A percentile compares a stretch with the other conserved stretches of the same genome.
These are phyloP conservation scores for Lydus trimaculatus DNA, from an alignment of 2,888 invertebrate genomes.

Conservation along the genomic window DNA sequence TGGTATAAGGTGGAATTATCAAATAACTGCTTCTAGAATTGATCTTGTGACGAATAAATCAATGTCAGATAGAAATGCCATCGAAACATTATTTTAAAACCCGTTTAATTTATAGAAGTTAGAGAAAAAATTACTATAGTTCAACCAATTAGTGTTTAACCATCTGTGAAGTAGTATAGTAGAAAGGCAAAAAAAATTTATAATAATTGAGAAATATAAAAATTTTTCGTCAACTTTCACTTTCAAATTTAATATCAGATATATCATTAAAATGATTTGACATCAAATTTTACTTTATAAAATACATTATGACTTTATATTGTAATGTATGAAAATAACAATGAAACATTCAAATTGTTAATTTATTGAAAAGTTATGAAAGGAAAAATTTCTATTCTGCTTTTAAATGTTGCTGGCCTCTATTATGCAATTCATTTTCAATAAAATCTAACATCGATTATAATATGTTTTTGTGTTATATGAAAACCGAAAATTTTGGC, in stretches of 20 bases:
- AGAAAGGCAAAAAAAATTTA: not conserved
- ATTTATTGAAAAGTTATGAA: not conserved
- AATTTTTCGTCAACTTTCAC: not conserved
- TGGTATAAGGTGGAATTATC: not conserved
- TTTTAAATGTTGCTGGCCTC: not conserved
- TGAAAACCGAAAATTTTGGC: not conserved
- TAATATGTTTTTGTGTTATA: not conserved
- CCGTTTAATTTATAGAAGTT: not conserved
- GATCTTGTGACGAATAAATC: not conserved
- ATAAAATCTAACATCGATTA: not conserved
- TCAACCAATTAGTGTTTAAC: slow-evolving; percentile 1
- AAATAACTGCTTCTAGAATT: not conserved
- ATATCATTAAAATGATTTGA: not conserved
- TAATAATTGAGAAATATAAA: not conserved
- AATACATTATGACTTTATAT: not conserved
- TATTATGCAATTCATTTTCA: not conserved
- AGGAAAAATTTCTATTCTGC: not conserved
- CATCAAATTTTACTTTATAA: not conserved
- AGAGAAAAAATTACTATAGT: not conserved
- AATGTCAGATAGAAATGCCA: not conserved
- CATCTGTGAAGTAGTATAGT: not conserved
- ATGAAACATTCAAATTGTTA: not conserved
- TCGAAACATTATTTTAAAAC: not conserved
- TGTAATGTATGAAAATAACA: too few relatives aligned
- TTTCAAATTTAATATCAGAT: not conserved